These are phyloP conservation scores for Hydractinia echinata DNA, from an alignment of 30 jellyfish, hydroid and myxozoan species.

Conservation along the genomic window DNA sequence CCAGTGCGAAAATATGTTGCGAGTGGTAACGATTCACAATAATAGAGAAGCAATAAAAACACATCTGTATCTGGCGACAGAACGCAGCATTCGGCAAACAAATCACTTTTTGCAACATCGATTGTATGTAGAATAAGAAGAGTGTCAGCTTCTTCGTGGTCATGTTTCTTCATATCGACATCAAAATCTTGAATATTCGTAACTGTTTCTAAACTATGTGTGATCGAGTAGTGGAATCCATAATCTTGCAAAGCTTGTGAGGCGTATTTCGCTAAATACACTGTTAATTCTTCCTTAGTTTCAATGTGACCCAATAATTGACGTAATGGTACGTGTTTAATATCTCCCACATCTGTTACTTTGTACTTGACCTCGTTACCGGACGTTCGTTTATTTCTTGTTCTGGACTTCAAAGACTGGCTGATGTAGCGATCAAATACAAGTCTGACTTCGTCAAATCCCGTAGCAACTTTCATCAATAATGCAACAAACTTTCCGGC, in stretches of 20 bases:
- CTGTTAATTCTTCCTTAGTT: conserved; percentile 27
- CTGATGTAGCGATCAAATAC: too few species aligned
- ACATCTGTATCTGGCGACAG: too few species aligned
- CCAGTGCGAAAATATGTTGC: too few species aligned
- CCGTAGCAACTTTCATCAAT: too few species aligned
- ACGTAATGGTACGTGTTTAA: conserved; percentile 1
- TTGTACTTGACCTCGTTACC: conserved; percentile 17
- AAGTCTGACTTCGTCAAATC: too few species aligned
- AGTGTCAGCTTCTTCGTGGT: conserved; percentile 52
- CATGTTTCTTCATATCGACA: conserved; percentile 26
- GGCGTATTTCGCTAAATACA: conserved; percentile 19
- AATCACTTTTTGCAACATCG: conserved; percentile 5
- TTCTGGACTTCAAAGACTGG: too few species aligned
- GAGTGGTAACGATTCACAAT: too few species aligned
- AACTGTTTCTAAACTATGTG: conserved; percentile 21
- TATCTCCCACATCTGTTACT: conserved; percentile 18
- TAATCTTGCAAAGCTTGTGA: not conserved
- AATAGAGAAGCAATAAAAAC: too few species aligned
- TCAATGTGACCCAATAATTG: conserved; percentile 32
- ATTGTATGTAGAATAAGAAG: not conserved
- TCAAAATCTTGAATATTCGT: conserved; percentile 8
- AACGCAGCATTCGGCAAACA: too few species aligned
- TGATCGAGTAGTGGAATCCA: conserved; percentile 21
- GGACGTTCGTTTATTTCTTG: too few species aligned
- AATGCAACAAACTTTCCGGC: too few species aligned